phyloP scores from a whole-genome alignment of 64 coral and sea anemone species.

The Montipora efflorescens region DNA sequence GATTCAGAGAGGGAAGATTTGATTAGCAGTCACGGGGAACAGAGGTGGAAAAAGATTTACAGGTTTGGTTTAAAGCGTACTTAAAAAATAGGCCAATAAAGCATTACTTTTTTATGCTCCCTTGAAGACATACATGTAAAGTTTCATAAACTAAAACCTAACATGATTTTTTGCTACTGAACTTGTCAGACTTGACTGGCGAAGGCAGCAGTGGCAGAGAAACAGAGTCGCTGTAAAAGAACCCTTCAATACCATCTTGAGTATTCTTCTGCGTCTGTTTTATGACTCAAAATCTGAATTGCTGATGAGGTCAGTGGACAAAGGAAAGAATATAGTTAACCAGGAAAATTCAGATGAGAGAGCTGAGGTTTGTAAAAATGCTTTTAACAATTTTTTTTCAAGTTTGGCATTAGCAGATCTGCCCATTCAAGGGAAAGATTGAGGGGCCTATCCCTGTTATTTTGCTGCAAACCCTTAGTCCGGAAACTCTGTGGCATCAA shows the following conservation, averaged over 20 bases:
- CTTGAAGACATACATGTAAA: too few relatives aligned
- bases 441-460: too few relatives aligned
- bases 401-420: not conserved
- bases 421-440: too few relatives aligned
- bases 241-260: constrained; percentile 37
- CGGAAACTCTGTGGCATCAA: too few relatives aligned
- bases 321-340: constrained; percentile 9
- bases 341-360: constrained; percentile 16
- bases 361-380: constrained; percentile 13
- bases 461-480: too few relatives aligned
- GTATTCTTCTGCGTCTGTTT: constrained; percentile 37
- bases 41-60: constrained; percentile 44
- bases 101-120: too few relatives aligned
- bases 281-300: constrained; percentile 52
- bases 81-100: not conserved
- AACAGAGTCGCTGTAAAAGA: constrained; percentile 37
- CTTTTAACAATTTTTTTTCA: not conserved
- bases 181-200: constrained; percentile 63
- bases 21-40: not conserved
- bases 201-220: constrained; percentile 44
- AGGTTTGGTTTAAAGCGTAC: not conserved
- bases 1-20: not conserved
- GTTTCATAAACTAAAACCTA: not conserved
- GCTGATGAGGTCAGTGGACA: constrained; percentile 35
- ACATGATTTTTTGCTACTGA: not conserved